phyloP scores from a whole-genome alignment of 2,113 vertebrate species.

The Marmota flaviventris region DNA sequence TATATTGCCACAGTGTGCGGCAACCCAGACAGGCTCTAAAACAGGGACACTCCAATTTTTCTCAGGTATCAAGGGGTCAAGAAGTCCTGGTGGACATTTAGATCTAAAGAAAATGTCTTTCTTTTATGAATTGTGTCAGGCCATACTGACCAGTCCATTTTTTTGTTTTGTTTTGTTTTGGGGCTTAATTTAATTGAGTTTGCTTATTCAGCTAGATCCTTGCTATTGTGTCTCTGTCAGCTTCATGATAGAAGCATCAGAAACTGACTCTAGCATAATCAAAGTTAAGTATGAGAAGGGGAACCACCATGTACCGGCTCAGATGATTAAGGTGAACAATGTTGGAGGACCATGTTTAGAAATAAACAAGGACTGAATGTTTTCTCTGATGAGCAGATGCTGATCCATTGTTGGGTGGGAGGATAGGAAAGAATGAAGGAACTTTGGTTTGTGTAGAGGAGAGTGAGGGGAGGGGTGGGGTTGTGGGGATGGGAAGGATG shows the following conservation, averaged over 20 bases:
- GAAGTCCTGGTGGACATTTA: neutral
- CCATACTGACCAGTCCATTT: too few species aligned
- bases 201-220: neutral
- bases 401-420: too few species aligned
- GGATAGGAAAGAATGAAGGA: too few species aligned
- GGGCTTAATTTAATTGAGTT: neutral
- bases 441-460: too few species aligned
- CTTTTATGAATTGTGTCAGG: slow-evolving; percentile 1
- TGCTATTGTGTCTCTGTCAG: neutral
- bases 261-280: neutral
- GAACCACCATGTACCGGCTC: neutral
- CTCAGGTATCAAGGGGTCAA: neutral
- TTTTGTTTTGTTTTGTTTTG: neutral
- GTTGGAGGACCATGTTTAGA: neutral
- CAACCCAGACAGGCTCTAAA: neutral
- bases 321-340: neutral
- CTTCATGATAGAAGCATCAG: neutral
- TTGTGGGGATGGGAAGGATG: too few species aligned
- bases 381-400: too few species aligned
- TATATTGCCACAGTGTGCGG: neutral
- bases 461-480: too few species aligned
- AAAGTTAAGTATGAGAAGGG: neutral
- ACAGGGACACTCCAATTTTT: neutral
- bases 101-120: neutral
- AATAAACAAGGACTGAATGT: neutral